Conservation (phyloP, 2,888 invertebrate genomes). For the Noctua fimbriata region DNA sequence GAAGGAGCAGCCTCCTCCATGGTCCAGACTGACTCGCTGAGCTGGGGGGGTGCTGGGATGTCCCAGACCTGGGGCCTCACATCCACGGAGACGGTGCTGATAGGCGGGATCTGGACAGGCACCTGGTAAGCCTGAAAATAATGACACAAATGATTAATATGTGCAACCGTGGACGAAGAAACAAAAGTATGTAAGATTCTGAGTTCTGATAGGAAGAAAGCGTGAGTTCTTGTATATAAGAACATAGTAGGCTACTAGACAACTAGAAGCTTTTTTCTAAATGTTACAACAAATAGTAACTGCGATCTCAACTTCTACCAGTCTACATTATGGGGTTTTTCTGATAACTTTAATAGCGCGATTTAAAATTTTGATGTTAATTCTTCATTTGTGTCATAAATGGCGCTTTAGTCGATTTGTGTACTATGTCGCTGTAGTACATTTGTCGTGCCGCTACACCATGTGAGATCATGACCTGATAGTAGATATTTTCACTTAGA, state of each 20-base stretch:
- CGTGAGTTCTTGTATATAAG: neutral
- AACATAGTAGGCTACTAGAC: neutral
- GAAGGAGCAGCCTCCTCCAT: conserved; percentile 14
- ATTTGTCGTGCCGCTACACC: neutral
- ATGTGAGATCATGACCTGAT: neutral
- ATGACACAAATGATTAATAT: neutral
- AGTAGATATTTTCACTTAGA: neutral
- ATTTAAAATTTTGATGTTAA: neutral
- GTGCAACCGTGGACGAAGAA: neutral
- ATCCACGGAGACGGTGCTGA: conserved; percentile 35
- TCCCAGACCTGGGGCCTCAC: conserved; percentile 19
- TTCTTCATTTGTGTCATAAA: neutral
- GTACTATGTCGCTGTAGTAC: too few species aligned
- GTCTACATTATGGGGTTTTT: neutral
- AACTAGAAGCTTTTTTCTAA: neutral
- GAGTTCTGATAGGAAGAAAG: neutral
- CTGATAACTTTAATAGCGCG: too few species aligned
- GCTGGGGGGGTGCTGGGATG: conserved; percentile 27
- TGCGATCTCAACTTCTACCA: neutral
- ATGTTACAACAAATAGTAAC: neutral
- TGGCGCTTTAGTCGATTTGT: neutral
- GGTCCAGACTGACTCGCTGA: conserved; percentile 24
- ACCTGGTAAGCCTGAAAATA: conserved; percentile 33
- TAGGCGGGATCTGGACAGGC: conserved; percentile 14
- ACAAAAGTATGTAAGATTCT: neutral